These are phyloP conservation scores for Saccostrea glomerata DNA, from an alignment of 1,140 invertebrate species.

Conservation along the genomic window DNA sequence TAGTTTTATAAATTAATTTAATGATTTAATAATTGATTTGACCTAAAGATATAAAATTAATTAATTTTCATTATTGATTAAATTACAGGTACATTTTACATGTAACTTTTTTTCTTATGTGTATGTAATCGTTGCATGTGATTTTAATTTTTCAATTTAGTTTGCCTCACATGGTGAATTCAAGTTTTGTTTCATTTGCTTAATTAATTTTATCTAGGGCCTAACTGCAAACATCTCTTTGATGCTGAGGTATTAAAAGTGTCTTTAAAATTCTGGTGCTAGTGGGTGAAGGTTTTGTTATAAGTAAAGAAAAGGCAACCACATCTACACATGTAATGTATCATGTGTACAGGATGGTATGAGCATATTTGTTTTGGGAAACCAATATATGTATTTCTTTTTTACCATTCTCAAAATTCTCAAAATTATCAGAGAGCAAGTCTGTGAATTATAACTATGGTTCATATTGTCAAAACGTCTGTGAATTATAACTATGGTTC, in stretches of 20 bases:
- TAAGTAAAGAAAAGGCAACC: not conserved
- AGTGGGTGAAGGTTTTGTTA: not conserved
- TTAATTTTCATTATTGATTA: not conserved
- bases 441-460: too few relatives aligned
- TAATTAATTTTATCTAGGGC: constrained; percentile 24
- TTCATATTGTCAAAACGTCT: too few relatives aligned
- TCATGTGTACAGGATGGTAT: too few relatives aligned
- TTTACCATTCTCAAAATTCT: too few relatives aligned
- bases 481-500: too few relatives aligned
- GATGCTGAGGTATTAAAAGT: constrained; percentile 17
- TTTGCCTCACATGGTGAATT: constrained; percentile 30
- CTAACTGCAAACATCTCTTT: constrained; percentile 18
- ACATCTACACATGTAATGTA: not conserved
- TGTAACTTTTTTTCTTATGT: not conserved
- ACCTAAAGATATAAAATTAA: not conserved
- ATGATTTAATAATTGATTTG: not conserved
- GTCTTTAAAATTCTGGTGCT: not conserved
- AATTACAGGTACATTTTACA: not conserved
- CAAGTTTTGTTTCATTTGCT: constrained; percentile 17
- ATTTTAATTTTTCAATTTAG: not conserved
- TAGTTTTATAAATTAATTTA: not conserved
- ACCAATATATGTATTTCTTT: too few relatives aligned
- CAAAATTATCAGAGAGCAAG: too few relatives aligned
- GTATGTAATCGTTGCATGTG: not conserved
- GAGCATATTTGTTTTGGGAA: too few relatives aligned